phyloP scores from a whole-genome alignment of 2,113 vertebrate species.

The Rhea americana region DNA sequence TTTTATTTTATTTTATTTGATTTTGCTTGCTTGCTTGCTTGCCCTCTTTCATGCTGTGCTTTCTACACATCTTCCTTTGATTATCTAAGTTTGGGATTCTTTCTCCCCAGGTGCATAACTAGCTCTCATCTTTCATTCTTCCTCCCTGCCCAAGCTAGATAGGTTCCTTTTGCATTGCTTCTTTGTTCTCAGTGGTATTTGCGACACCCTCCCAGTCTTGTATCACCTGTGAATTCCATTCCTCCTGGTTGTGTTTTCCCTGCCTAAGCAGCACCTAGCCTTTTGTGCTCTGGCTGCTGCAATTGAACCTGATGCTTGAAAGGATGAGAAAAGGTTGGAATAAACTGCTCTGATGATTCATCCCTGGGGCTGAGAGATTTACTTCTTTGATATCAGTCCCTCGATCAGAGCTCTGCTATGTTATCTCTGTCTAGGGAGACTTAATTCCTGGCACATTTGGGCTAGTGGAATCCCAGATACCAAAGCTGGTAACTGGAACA shows the following conservation, averaged over 20 bases:
- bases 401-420: constrained; percentile 64
- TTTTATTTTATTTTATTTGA: no score
- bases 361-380: constrained; percentile 61
- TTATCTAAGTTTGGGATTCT: background rate
- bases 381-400: constrained; percentile 55
- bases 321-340: constrained; percentile 52
- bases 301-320: constrained; percentile 65
- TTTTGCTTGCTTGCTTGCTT: background rate
- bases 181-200: constrained; percentile 70
- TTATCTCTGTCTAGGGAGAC: constrained; percentile 64
- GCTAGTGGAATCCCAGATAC: constrained; percentile 58
- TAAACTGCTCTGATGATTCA: constrained; percentile 62
- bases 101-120: background rate
- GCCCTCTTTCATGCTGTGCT: background rate
- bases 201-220: constrained; percentile 39
- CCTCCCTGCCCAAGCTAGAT: constrained; percentile 16
- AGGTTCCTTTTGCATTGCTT: constrained; percentile 44
- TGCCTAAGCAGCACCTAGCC: constrained; percentile 48
- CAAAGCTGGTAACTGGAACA: constrained; percentile 2
- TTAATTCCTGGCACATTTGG: constrained; percentile 67
- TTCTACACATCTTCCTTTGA: constrained; percentile 4
- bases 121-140: constrained; percentile 17
- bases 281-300: constrained; percentile 49
- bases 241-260: constrained; percentile 50
- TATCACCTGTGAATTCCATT: constrained; percentile 71